Conservation (phyloP, 2,888 invertebrate genomes). For the Chorisops tibialis region DNA sequence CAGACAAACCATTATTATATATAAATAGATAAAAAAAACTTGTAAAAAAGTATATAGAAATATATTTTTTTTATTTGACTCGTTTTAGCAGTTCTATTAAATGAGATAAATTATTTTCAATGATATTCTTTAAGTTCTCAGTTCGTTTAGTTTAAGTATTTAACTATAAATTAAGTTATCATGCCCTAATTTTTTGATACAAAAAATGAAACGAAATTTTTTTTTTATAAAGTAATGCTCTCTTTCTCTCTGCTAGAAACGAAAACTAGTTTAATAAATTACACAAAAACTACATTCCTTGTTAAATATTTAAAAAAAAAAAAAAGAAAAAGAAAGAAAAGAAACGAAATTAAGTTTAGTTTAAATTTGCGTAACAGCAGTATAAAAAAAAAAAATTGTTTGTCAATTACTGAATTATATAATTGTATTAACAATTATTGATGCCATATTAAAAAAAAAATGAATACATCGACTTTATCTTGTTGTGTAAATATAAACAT, state of each 20-base stretch:
- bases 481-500: constrained; percentile 7
- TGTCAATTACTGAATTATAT: constrained; percentile 14
- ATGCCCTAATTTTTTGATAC: constrained; percentile 30
- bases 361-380: too few species aligned
- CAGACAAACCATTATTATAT: constrained; percentile 12
- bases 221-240: constrained; percentile 1
- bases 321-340: too few species aligned
- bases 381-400: background rate
- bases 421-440: background rate
- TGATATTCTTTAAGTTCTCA: constrained; percentile 15
- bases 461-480: background rate
- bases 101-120: constrained; percentile 13
- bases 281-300: constrained; percentile 7
- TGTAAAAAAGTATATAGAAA: constrained; percentile 28
- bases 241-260: constrained; percentile 10
- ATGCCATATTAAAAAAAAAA: background rate
- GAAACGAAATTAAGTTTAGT: too few species aligned
- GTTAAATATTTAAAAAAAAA: background rate
- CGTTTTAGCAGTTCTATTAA: constrained; percentile 33
- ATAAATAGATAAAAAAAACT: constrained; percentile 23
- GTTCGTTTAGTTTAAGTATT: constrained; percentile 28
- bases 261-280: background rate
- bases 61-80: constrained; percentile 32
- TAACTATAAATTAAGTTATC: constrained; percentile 32
- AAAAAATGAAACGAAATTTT: constrained; percentile 21